A percentile compares a stretch with the other conserved stretches of the same genome.
Evolutionary conservation across 1,140 invertebrate species (phyloP).

Genomic region (Cydia splendana): DNA sequence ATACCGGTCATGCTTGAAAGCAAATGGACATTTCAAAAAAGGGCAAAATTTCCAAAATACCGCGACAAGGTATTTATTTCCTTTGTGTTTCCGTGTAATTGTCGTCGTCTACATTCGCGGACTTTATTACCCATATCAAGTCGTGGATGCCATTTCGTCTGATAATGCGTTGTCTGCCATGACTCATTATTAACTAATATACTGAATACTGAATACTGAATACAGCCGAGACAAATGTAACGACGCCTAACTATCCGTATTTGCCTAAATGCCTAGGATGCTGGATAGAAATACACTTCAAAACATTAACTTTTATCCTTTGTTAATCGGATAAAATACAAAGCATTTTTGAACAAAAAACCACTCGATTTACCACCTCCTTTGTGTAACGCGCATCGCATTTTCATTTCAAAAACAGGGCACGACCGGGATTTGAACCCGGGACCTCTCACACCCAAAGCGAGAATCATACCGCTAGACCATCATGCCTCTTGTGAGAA

Average conservation of each 20-base stretch:
- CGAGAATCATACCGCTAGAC: constrained; percentile 31
- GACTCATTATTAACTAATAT: constrained; percentile 20
- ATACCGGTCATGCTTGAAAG: not conserved
- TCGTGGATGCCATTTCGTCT: constrained; percentile 39
- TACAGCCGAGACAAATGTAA: no score
- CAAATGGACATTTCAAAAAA: not conserved
- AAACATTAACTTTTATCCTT: no score
- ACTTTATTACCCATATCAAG: constrained; percentile 77
- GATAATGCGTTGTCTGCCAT: constrained; percentile 16
- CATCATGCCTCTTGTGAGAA: constrained; percentile 10
- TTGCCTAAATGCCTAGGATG: no score
- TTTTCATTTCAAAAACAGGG: not conserved
- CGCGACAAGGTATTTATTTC: constrained; percentile 46
- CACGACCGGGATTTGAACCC: constrained; percentile 31
- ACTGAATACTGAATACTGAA: no score
- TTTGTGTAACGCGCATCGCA: no score
- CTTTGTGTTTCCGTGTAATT: constrained; percentile 67
- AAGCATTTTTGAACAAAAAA: no score
- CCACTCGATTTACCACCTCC: no score
- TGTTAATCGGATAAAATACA: no score
- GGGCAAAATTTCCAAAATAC: not conserved
- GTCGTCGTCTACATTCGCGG: constrained; percentile 59
- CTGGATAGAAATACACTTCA: no score
- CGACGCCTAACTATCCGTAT: no score
- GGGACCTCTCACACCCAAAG: constrained; percentile 31